These are phyloP conservation scores for Rhamphomyia laevipes DNA, from an alignment of 2,888 invertebrate genomes.

Conservation along the genomic window DNA sequence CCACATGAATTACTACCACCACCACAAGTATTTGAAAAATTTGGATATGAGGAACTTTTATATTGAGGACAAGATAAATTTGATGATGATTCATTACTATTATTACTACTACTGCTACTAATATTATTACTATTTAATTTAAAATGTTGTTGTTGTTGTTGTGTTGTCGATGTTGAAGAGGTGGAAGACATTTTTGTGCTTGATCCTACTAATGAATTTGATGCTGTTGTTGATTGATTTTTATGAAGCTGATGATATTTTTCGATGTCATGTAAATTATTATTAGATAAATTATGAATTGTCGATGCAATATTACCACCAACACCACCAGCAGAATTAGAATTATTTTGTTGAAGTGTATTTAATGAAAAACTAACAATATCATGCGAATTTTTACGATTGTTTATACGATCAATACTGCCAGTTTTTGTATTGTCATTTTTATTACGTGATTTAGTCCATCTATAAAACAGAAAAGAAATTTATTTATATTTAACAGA, in stretches of 20 bases:
- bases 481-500: too few species aligned
- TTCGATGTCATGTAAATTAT: conserved; percentile 19
- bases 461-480: too few species aligned
- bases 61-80: conserved; percentile 15
- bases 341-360: too few species aligned
- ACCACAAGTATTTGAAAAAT: conserved; percentile 26
- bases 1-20: conserved; percentile 9
- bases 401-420: conserved; percentile 31
- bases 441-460: too few species aligned
- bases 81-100: conserved; percentile 8
- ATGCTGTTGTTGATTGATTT: conserved; percentile 16
- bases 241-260: conserved; percentile 18
- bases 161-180: conserved; percentile 2
- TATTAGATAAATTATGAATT: conserved; percentile 16
- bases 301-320: conserved; percentile 5
- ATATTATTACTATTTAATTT: conserved; percentile 1
- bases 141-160: not conserved
- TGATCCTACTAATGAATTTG: conserved; percentile 32
- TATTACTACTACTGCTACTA: conserved; percentile 3
- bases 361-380: too few species aligned
- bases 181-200: conserved; percentile 11
- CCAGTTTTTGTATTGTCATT: too few species aligned
- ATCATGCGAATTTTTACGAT: conserved; percentile 14
- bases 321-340: not conserved
- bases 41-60: conserved; percentile 35